Conservation (phyloP, 2,888 invertebrate species). For the Tipula unca region DNA sequence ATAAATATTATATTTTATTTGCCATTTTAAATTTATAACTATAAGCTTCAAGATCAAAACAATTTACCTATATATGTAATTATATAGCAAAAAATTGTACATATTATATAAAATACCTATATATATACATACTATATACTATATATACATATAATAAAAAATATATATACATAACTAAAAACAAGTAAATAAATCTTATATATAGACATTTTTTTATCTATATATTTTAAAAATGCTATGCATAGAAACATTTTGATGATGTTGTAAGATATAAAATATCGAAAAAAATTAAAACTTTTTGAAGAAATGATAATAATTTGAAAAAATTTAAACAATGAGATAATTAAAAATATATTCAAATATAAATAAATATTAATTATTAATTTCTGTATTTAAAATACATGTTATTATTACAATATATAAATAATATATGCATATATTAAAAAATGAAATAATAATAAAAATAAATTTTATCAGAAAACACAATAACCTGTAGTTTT, state of each 20-base stretch:
- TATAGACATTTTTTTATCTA: slow-evolving; percentile 9
- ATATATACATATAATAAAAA: not conserved
- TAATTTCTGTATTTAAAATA: not conserved
- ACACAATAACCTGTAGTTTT: too few species aligned
- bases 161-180: not conserved
- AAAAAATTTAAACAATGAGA: not conserved
- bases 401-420: not conserved
- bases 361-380: not conserved
- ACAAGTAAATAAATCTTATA: not conserved
- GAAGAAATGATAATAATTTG: not conserved
- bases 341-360: not conserved
- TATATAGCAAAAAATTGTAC: not conserved
- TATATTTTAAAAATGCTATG: slow-evolving; percentile 16
- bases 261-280: slow-evolving; percentile 21
- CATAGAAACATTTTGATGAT: slow-evolving; percentile 8
- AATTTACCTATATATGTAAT: not conserved
- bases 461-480: not conserved
- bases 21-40: not conserved
- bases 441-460: not conserved
- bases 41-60: not conserved
- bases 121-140: not conserved
- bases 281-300: not conserved
- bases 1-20: not conserved
- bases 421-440: not conserved
- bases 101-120: not conserved